A percentile compares a stretch with the other conserved stretches of the same genome.
These are phyloP conservation scores for Drosophila bocqueti DNA, from an alignment of 1,140 invertebrate genomes.

Conservation along the genomic window DNA sequence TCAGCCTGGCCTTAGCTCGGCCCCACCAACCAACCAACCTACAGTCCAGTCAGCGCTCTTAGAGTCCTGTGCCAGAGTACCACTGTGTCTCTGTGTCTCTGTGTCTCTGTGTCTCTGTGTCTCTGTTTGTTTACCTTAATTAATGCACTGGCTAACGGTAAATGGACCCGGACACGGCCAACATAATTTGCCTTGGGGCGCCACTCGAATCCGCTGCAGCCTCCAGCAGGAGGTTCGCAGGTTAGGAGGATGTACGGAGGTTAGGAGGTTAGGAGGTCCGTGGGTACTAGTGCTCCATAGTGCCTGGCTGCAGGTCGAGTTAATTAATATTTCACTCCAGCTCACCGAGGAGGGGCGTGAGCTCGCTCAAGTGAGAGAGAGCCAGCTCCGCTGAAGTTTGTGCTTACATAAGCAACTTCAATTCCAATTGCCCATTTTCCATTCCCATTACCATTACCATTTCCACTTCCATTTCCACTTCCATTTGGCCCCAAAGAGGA, in stretches of 20 bases:
- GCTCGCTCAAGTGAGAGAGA: background rate
- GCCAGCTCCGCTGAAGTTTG: slow-evolving; percentile 15
- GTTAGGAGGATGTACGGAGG: background rate
- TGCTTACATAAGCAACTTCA: slow-evolving; percentile 54
- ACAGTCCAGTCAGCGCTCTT: background rate
- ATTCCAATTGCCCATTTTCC: slow-evolving; percentile 29
- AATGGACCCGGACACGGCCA: slow-evolving; percentile 40
- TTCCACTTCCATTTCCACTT: slow-evolving; percentile 5
- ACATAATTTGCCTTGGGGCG: slow-evolving; percentile 42
- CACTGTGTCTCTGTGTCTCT: slow-evolving; percentile 36
- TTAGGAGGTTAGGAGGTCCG: background rate
- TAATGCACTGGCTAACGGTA: slow-evolving; percentile 69
- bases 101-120: slow-evolving; percentile 40
- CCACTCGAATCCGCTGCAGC: slow-evolving; percentile 29
- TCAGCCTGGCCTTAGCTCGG: slow-evolving; percentile 9
- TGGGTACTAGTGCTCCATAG: background rate
- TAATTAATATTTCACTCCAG: slow-evolving; percentile 76
- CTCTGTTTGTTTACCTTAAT: slow-evolving; percentile 79
- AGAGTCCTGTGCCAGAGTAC: slow-evolving; percentile 2
- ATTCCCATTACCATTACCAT: slow-evolving; percentile 18
- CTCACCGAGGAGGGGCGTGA: too few species aligned
- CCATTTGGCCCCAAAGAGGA: slow-evolving; percentile 14
- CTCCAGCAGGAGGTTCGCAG: background rate
- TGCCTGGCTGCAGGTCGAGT: slow-evolving; percentile 34
- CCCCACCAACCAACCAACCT: background rate